Evolutionary conservation across 2,888 invertebrate species (phyloP), one percentile per base, ranked within the genome.

Genomic region (Gasteruption jaculator): DNA sequence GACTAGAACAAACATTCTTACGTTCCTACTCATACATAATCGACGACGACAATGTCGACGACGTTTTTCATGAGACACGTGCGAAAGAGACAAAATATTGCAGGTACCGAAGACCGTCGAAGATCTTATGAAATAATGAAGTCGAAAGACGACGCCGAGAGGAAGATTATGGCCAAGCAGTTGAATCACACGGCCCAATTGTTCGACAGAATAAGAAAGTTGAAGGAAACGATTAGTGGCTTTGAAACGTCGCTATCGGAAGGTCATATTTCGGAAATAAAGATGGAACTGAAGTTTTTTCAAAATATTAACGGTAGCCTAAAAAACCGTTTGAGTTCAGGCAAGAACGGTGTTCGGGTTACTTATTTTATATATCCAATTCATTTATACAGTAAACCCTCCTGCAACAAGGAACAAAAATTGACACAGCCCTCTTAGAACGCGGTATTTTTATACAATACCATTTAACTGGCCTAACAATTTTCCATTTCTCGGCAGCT

Each of bases 81-180:
- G n/a, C n/a, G n/a, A n/a, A n/a, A n/a, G n/a, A n/a, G n/a, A n/a
- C n/a, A n/a, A n/a, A n/a, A n/a, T n/a, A n/a, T 35, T 37, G 16
- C 33, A 64, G 64, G 31, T 35, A 60, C 57, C 1, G 51, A 48
- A 11, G 19, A 49, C 11, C 45, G 50, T 19, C 49, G 55, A 21
- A 54, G 51, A 20, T 8, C 18, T 4, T 67, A 61, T 36, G 49
- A 59, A 3, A 24, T 12, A 1, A 33, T 62, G 4, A 56, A 53
- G 20, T 47, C 35, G 7, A 67, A 61, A 38, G 61, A 68, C 34
- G 48, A 52, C 4, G 39, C 42, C 5, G 61, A 65, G 15, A 50
- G 55, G 22, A 39, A 36, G 33, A 42, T 54, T 5, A 65, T 67
- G 27, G 34, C 36, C 1, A 39, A 38, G 1, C 63, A 67, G 33